phyloP scores from a whole-genome alignment of 35 echinoderm and acorn worm genomes.

The Lytechinus pictus region DNA sequence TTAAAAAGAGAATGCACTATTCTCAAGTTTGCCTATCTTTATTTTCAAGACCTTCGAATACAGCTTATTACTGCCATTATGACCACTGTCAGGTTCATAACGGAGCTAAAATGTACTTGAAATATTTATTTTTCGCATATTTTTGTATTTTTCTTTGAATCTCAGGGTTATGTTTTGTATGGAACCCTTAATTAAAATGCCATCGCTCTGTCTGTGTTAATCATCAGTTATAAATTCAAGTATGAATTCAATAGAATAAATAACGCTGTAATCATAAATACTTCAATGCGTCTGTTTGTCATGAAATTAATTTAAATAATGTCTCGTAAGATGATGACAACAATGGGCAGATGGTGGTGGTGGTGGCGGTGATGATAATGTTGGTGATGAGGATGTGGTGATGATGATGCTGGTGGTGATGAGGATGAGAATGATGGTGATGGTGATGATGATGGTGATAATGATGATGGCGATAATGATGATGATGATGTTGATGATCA shows the following conservation, averaged over 20 bases:
- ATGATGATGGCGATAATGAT: not conserved
- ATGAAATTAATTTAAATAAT: not conserved
- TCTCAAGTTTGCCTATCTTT: not conserved
- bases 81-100: not conserved
- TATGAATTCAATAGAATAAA: constrained; percentile 10
- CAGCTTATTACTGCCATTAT: not conserved
- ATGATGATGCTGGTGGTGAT: not conserved
- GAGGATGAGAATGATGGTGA: not conserved
- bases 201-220: not conserved
- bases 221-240: not conserved
- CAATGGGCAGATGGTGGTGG: not conserved
- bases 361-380: not conserved
- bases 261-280: constrained; percentile 3
- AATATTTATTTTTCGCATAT: constrained; percentile 19
- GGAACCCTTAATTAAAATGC: constrained; percentile 22
- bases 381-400: not conserved
- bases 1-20: not conserved
- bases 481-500: not conserved
- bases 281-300: not conserved
- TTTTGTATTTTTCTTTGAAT: constrained; percentile 38
- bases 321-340: not conserved
- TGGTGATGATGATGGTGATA: not conserved
- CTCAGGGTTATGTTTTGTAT: constrained; percentile 39
- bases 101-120: not conserved
- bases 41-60: not conserved